Percentiles rank a stretch among this genome's conserved stretches.
Conservation (phyloP, 2,797 vertebrate genomes). For the Liparis tanakae region DNA sequence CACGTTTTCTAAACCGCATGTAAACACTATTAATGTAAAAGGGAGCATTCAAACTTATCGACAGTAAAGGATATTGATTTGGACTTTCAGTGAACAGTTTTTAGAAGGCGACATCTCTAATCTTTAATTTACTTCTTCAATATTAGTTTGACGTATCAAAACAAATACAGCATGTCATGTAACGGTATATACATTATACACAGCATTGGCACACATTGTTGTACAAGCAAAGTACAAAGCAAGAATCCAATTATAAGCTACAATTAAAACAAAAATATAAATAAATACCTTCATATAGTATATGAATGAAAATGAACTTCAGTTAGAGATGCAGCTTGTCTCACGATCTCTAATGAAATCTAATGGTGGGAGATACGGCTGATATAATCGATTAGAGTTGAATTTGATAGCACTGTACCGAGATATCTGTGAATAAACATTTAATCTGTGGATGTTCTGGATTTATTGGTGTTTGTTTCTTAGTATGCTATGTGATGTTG, state of each 20-base stretch:
- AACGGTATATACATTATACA: slow-evolving; percentile 37
- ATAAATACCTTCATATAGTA: slow-evolving; percentile 50
- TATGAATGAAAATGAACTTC: slow-evolving; percentile 11
- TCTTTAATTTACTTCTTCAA: slow-evolving; percentile 6
- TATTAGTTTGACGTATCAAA: neutral
- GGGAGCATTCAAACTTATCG: neutral
- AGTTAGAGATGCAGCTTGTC: slow-evolving; percentile 5
- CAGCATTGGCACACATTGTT: slow-evolving; percentile 16
- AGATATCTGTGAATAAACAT: neutral
- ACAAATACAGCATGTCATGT: slow-evolving; percentile 13
- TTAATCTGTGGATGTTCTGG: neutral
- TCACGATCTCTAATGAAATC: neutral
- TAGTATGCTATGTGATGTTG: neutral
- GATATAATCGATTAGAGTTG: neutral
- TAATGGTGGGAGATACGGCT: slow-evolving; percentile 2
- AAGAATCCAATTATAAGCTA: slow-evolving; percentile 7
- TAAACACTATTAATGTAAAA: slow-evolving; percentile 6
- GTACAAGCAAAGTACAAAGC: slow-evolving; percentile 20
- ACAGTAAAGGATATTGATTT: neutral
- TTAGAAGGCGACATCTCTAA: slow-evolving; percentile 5
- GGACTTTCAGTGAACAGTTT: slow-evolving; percentile 10
- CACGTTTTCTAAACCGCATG: neutral
- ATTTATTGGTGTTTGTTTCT: neutral
- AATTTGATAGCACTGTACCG: slow-evolving; percentile 3
- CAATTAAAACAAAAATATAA: slow-evolving; percentile 36